Conservation (phyloP, 2,113 vertebrate species). For the Cyanoderma ruficeps region DNA sequence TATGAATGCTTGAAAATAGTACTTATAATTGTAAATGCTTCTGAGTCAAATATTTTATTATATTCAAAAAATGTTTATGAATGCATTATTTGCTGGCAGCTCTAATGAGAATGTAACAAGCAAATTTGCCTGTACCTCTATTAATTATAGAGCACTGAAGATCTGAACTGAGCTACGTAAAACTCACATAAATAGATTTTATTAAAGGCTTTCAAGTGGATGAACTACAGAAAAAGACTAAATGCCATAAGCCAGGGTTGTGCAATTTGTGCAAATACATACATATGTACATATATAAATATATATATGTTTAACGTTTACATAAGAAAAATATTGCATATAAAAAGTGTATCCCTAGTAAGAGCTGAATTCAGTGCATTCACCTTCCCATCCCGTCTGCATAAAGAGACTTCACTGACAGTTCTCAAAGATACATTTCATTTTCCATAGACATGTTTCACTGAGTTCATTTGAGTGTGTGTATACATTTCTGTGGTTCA, state of each 20-base stretch:
- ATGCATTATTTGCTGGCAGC: not conserved
- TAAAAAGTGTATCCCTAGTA: not conserved
- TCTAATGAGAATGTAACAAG: not conserved
- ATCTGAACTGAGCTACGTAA: not conserved
- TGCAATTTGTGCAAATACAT: not conserved
- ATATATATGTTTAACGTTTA: not conserved
- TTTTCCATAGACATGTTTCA: not conserved
- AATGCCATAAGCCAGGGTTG: not conserved
- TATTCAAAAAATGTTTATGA: not conserved
- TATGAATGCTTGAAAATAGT: not conserved
- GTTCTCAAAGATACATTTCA: not conserved
- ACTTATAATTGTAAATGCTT: not conserved
- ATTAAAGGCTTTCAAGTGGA: not conserved
- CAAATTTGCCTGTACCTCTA: not conserved
- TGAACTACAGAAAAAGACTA: not conserved
- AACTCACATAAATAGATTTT: not conserved
- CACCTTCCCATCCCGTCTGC: not conserved
- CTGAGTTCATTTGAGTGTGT: not conserved
- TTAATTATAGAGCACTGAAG: not conserved
- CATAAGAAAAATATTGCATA: not conserved
- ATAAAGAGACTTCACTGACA: not conserved
- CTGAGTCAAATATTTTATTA: not conserved
- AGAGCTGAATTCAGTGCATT: not conserved
- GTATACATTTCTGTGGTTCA: not conserved
- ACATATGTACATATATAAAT: rapidly evolving